phyloP scores from a whole-genome alignment of 2,113 vertebrate genomes.

The Sclerurus mexicanus region DNA sequence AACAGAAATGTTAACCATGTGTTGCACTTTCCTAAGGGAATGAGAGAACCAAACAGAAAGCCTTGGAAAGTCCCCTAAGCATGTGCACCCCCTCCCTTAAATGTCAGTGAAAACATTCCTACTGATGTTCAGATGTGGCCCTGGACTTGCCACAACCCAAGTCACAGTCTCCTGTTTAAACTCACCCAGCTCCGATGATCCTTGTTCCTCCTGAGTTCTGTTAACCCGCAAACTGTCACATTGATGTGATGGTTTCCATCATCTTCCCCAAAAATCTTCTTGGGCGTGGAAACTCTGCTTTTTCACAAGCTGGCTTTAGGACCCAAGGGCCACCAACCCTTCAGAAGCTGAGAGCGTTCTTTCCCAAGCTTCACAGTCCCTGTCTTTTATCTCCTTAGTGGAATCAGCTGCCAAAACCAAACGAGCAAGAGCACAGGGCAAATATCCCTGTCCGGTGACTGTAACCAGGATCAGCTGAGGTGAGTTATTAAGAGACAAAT shows the following conservation, averaged over 20 bases:
- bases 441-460: not conserved
- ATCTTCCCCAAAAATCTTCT: not conserved
- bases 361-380: not conserved
- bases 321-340: not conserved
- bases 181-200: accelerated
- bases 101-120: not conserved
- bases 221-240: not conserved
- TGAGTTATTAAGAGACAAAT: not conserved
- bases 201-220: not conserved
- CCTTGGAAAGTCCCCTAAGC: not conserved
- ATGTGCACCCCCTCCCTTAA: not conserved
- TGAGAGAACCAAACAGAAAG: not conserved
- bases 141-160: not conserved
- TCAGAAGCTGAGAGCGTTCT: not conserved
- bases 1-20: not conserved
- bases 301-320: not conserved
- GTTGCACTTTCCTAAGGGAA: not conserved
- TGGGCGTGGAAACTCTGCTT: not conserved
- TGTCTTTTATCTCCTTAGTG: not conserved
- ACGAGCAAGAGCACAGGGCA: not conserved
- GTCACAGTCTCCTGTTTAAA: not conserved
- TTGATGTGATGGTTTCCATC: not conserved
- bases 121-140: not conserved
- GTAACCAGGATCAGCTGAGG: not conserved
- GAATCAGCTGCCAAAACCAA: not conserved